Conservation (phyloP, 2,797 vertebrate species). For the Cichlasoma orientale region DNA sequence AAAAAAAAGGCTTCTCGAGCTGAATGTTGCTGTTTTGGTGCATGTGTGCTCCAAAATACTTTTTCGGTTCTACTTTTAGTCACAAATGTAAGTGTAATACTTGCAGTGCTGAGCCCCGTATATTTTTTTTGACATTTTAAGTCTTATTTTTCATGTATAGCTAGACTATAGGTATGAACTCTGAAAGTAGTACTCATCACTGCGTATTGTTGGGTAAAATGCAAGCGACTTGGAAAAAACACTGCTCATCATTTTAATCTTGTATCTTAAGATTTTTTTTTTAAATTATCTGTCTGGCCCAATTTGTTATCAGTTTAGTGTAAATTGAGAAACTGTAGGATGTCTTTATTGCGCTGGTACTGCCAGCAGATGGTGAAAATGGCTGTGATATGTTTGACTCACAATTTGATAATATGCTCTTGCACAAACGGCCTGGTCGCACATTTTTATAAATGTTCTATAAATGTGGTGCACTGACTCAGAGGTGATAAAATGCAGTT, state of each 20-base stretch:
- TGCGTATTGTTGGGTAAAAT: neutral
- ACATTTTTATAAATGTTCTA: constrained; percentile 23
- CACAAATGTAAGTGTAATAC: too few relatives aligned
- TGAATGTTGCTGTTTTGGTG: too few relatives aligned
- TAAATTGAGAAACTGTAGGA: neutral
- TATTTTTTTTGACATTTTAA: neutral
- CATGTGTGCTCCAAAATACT: too few relatives aligned
- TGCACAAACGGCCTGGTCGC: neutral
- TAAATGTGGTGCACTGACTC: constrained; percentile 26
- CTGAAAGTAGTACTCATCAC: neutral
- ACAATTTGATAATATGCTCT: neutral
- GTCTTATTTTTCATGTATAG: neutral
- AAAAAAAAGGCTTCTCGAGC: too few relatives aligned
- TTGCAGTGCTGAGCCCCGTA: too few relatives aligned
- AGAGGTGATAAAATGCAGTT: constrained; percentile 17
- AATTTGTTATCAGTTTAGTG: neutral
- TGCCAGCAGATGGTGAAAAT: constrained; percentile 30
- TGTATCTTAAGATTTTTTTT: neutral
- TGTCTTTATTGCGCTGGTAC: neutral
- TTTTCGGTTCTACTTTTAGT: too few relatives aligned
- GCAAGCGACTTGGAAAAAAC: neutral
- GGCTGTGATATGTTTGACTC: neutral
- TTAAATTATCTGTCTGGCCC: neutral
- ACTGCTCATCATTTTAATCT: neutral
- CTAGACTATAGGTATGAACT: neutral